A percentile compares a stretch with the other conserved stretches of the same genome.
phyloP scores from a whole-genome alignment of 53 echinoderm and acorn worm species.

The Luidia sarsii region DNA sequence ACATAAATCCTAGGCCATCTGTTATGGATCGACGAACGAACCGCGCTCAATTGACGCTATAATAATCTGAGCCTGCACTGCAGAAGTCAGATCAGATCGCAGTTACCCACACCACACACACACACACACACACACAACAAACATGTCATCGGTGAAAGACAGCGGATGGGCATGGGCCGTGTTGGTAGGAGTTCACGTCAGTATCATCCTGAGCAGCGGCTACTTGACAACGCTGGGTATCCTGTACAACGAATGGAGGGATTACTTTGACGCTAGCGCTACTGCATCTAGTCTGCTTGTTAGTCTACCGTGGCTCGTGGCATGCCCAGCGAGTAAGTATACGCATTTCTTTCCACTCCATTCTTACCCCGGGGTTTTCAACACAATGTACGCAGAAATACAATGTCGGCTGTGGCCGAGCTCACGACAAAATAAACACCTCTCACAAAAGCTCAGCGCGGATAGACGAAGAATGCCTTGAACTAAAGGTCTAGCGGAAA shows the following conservation, averaged over 20 bases:
- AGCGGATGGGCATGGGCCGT: conserved; percentile 21
- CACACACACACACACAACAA: too few relatives aligned
- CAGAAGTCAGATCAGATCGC: too few relatives aligned
- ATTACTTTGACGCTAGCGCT: neutral
- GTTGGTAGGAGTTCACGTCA: neutral
- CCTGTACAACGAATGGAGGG: conserved; percentile 14
- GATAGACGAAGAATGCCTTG: too few relatives aligned
- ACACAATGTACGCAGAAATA: neutral
- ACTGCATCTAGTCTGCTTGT: conserved; percentile 7
- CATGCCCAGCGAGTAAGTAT: conserved; percentile 8
- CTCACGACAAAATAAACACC: too few relatives aligned
- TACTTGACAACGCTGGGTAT: conserved; percentile 13
- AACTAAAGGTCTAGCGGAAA: too few relatives aligned
- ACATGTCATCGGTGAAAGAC: too few relatives aligned
- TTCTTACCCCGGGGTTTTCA: neutral
- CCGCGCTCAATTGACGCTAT: too few relatives aligned
- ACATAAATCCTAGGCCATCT: too few relatives aligned
- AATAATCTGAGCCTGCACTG: too few relatives aligned
- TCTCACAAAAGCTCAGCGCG: too few relatives aligned
- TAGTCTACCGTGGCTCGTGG: conserved; percentile 2
- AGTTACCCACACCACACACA: too few relatives aligned
- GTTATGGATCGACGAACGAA: too few relatives aligned
- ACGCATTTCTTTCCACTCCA: neutral
- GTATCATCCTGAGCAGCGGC: neutral
- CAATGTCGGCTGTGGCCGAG: neutral